Evolutionary conservation across 2,797 vertebrate genomes (phyloP).

Genomic region (Muscicapa striata): DNA sequence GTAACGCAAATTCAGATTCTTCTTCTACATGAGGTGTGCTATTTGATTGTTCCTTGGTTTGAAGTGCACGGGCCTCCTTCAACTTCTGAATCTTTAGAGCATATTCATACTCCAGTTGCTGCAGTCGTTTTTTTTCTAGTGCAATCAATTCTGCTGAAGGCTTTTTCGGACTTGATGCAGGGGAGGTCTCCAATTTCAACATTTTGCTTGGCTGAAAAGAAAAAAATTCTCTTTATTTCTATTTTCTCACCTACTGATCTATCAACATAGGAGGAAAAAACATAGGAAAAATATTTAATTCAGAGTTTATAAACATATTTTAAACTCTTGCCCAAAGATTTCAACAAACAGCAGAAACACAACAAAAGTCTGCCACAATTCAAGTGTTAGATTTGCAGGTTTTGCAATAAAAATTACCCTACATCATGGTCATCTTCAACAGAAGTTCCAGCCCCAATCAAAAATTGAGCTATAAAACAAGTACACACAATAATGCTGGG

Average conservation of each 20-base stretch:
- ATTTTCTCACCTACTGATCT: conserved; percentile 8
- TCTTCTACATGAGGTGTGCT: conserved; percentile 64
- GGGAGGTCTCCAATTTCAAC: conserved; percentile 79
- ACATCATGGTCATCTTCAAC: accelerated
- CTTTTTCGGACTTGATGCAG: conserved; percentile 78
- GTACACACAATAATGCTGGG: accelerated
- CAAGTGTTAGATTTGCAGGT: background rate
- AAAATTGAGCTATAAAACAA: background rate
- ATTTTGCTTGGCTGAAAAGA: conserved; percentile 83
- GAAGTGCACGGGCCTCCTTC: conserved; percentile 89
- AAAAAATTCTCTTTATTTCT: background rate
- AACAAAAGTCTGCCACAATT: background rate
- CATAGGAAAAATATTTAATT: background rate
- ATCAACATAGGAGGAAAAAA: background rate
- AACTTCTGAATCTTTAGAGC: conserved; percentile 95
- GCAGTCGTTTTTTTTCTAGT: conserved; percentile 89
- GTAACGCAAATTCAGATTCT: conserved; percentile 80
- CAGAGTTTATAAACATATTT: background rate
- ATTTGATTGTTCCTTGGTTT: conserved; percentile 76
- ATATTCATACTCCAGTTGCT: conserved; percentile 94
- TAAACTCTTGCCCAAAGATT: background rate
- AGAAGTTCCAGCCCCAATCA: background rate
- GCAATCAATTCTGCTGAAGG: conserved; percentile 91
- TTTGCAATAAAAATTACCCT: background rate
- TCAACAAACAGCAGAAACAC: background rate